Evolutionary conservation across 2,113 vertebrate genomes (phyloP).

Genomic region (Epinephelus fuscoguttatus): DNA sequence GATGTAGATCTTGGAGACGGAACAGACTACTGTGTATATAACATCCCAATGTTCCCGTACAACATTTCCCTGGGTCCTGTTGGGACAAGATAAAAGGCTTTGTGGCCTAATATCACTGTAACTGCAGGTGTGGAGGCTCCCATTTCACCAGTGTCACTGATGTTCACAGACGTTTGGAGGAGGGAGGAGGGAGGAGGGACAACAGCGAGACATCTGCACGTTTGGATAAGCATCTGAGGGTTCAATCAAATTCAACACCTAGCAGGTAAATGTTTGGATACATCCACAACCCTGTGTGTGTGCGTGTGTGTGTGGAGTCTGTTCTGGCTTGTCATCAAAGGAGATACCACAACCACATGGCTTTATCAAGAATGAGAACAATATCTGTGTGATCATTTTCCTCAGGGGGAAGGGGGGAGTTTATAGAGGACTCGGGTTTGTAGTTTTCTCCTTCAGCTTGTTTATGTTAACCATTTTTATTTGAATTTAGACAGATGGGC

Average conservation of each 20-base stretch:
- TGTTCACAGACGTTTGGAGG: constrained; percentile 49
- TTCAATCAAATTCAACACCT: constrained; percentile 75
- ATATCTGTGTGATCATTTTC: constrained; percentile 51
- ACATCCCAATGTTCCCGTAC: constrained; percentile 50
- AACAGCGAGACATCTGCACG: constrained; percentile 69
- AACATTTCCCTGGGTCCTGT: constrained; percentile 66
- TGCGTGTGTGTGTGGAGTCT: constrained; percentile 29
- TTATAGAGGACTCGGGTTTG: constrained; percentile 3
- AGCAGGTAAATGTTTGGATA: constrained; percentile 69
- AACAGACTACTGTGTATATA: constrained; percentile 49
- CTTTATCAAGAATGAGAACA: constrained; percentile 52
- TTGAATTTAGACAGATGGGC: constrained; percentile 23
- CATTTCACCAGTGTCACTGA: constrained; percentile 75
- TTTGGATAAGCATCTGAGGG: constrained; percentile 75
- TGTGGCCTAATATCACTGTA: constrained; percentile 59
- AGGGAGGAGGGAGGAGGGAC: not conserved
- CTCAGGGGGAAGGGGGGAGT: constrained; percentile 13
- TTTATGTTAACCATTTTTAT: constrained; percentile 21
- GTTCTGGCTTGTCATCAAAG: constrained; percentile 74
- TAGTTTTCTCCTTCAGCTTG: constrained; percentile 17
- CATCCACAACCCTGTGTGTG: constrained; percentile 15
- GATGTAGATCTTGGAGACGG: constrained; percentile 31
- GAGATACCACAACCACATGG: constrained; percentile 42
- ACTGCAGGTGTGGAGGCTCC: constrained; percentile 80
- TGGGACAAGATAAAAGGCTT: constrained; percentile 76